phyloP scores from a whole-genome alignment of 1,140 invertebrate species.

The Zelostemma sp. region DNA sequence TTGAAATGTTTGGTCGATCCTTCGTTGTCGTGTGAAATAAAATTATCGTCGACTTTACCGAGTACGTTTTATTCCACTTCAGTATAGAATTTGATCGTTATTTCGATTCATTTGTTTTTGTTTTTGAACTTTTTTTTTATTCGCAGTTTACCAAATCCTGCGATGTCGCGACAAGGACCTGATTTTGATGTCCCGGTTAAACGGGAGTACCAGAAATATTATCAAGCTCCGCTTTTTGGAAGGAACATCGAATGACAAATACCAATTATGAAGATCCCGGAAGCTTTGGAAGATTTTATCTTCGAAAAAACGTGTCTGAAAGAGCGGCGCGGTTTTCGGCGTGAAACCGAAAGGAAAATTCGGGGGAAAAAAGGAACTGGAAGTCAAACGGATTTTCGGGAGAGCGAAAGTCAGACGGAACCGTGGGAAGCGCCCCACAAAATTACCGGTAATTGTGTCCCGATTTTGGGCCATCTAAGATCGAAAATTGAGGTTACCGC shows the following conservation, averaged over 20 bases:
- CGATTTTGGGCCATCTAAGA: too few relatives aligned
- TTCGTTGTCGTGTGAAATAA: background rate
- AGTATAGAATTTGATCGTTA: background rate
- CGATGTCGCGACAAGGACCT: too few relatives aligned
- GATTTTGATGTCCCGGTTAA: background rate
- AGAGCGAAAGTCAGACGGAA: slow-evolving; percentile 82
- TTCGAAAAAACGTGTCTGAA: background rate
- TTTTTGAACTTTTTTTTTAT: background rate
- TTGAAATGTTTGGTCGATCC: background rate
- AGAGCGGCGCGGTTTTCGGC: background rate
- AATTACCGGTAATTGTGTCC: slow-evolving; percentile 47
- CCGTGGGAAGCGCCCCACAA: slow-evolving; percentile 78
- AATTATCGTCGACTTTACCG: too few relatives aligned
- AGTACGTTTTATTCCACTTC: background rate
- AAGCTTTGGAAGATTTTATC: background rate
- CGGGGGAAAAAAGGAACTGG: slow-evolving; percentile 56
- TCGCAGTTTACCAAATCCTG: too few relatives aligned
- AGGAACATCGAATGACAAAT: background rate
- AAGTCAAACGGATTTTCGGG: slow-evolving; percentile 81
- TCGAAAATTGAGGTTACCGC: background rate
- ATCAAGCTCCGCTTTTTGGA: background rate
- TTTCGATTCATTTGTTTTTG: background rate
- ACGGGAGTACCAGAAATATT: background rate
- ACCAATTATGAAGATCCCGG: background rate
- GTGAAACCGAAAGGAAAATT: background rate